Base-by-base conservation (phyloP, 2,888 invertebrate species). In the Cecidostiba fungosa region DNA sequence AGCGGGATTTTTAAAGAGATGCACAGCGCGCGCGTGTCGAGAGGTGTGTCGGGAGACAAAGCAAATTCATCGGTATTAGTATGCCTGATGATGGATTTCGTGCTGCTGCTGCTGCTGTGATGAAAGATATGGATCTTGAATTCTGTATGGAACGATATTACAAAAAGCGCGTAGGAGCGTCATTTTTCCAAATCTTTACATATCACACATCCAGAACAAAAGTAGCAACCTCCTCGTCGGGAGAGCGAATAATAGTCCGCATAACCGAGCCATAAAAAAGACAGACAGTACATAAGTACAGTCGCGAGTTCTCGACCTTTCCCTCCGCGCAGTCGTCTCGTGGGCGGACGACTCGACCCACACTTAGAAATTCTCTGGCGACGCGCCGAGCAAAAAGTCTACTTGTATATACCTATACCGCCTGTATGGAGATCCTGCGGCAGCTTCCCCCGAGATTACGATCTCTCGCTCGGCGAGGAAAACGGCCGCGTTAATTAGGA, bases 301-400 rank as follows among this genome's bases (percentile, higher is more conserved):
- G 72, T 23, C 62, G 74, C 47, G 32, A 82, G 73, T 77, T 84
- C 59, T 62, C 84, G 80, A 84, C 76, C 86, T 80, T 86, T 86
- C 84, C 72, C 77, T 50, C 47, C 36, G 43, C 66, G 66, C 26
- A 66, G 26, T 14, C 62, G 23, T n/a, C 47, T 50, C 74, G 85
- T 82, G 72, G 85, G 86, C 80, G 85, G 79, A 85, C 82, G 78
- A 77, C 72, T 84, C 83, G 50, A 72, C 80, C 74, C 66, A 74
- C 77, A 73, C 85, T 6, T 69, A 14, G n/a, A 80, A 76, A 79
- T 66, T 78, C 69, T 26, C 77, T 3, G 66, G 29, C 73, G 73
- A 73, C 73, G 43, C n/a, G 43, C 43, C 72, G 39, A 72, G 23
- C 72, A 39, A 39, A 12, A 39, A 39, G 12, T n/a, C 23, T 1